Percentiles rank a stretch among this genome's conserved stretches.
phyloP scores from a whole-genome alignment of 2,888 invertebrate species.

The Mimas tiliae region DNA sequence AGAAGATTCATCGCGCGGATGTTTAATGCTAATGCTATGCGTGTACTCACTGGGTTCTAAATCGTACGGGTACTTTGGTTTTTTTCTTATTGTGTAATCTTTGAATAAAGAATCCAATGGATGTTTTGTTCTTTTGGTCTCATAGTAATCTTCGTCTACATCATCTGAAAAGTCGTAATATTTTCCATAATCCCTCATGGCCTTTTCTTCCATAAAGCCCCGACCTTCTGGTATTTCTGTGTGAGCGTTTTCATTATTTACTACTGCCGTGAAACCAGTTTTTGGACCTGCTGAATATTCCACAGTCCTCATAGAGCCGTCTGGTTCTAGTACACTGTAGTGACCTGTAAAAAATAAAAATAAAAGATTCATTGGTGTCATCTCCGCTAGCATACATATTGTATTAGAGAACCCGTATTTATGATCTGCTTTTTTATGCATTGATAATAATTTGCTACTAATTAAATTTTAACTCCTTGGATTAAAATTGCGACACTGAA shows the following conservation, averaged over 20 bases:
- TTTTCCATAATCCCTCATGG: conserved; percentile 67
- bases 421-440: not conserved
- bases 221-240: conserved; percentile 42
- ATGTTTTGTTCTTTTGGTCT: conserved; percentile 58
- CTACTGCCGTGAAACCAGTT: conserved; percentile 84
- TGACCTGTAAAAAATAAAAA: conserved; percentile 69
- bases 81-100: conserved; percentile 60
- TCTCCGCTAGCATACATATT: not conserved
- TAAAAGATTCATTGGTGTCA: conserved; percentile 1
- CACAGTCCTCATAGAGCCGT: conserved; percentile 86
- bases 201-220: conserved; percentile 60
- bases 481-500: not conserved
- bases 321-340: conserved; percentile 88
- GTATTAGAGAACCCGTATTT: not conserved
- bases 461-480: too few species aligned
- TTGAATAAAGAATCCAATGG: conserved; percentile 58
- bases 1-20: conserved; percentile 62
- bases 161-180: conserved; percentile 70
- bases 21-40: conserved; percentile 71
- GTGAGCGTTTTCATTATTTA: conserved; percentile 76
- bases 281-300: conserved; percentile 86
- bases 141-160: conserved; percentile 58
- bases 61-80: conserved; percentile 62
- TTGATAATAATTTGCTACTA: too few species aligned
- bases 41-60: conserved; percentile 72